phyloP scores from a whole-genome alignment of 2,888 invertebrate species.

The Germaria angustata region DNA sequence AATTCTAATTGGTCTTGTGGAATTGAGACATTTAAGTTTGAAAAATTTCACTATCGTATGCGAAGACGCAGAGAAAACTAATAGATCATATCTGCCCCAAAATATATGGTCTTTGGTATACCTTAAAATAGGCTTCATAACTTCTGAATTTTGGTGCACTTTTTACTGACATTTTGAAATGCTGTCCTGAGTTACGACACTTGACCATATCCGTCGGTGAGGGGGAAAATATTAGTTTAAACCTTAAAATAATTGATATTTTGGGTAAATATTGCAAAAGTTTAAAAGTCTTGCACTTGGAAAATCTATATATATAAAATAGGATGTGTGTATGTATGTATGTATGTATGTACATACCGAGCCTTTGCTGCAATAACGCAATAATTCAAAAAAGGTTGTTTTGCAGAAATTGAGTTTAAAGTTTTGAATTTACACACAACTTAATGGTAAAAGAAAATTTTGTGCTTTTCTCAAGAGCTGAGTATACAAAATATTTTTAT shows the following conservation, averaged over 20 bases:
- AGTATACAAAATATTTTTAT: too few relatives aligned
- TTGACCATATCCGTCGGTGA: slow-evolving; percentile 17
- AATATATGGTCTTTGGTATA: slow-evolving; percentile 1
- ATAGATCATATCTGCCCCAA: not conserved
- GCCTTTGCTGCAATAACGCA: too few relatives aligned
- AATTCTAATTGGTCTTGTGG: not conserved
- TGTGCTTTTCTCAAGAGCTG: too few relatives aligned
- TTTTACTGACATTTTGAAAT: slow-evolving; percentile 28
- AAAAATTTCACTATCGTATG: slow-evolving; percentile 23
- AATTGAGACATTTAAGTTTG: slow-evolving; percentile 11
- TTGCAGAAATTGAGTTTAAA: too few relatives aligned
- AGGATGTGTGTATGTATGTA: too few relatives aligned
- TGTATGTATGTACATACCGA: too few relatives aligned
- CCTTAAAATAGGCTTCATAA: slow-evolving; percentile 36
- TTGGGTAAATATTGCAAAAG: slow-evolving; percentile 25
- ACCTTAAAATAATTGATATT: slow-evolving; percentile 37
- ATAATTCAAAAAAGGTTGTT: too few relatives aligned
- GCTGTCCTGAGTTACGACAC: not conserved
- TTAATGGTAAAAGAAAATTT: too few relatives aligned
- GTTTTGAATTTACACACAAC: too few relatives aligned
- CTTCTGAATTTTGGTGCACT: slow-evolving; percentile 32
- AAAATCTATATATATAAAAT: too few relatives aligned
- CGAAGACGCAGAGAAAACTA: not conserved
- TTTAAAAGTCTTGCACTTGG: slow-evolving; percentile 6
- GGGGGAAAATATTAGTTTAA: not conserved